These are phyloP conservation scores for Limnephilus marmoratus DNA, from an alignment of 2,888 invertebrate genomes.

Conservation along the genomic window DNA sequence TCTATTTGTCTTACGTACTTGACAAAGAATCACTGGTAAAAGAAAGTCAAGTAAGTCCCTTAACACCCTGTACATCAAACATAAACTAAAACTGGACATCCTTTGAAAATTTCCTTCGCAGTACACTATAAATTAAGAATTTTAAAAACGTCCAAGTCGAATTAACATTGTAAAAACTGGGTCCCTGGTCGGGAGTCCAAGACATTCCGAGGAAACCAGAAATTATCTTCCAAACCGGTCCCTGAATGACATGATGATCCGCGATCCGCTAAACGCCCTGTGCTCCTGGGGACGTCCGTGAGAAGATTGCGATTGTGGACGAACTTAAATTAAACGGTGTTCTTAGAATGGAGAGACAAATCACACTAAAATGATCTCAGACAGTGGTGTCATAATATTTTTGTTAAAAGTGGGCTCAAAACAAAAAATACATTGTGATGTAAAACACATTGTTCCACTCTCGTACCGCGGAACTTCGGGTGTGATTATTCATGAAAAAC, in stretches of 20 bases:
- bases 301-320: background rate
- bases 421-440: too few species aligned
- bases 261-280: background rate
- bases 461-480: too few species aligned
- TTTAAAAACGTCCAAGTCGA: background rate
- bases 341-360: background rate
- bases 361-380: background rate
- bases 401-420: background rate
- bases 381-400: background rate
- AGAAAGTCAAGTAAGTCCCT: too few species aligned
- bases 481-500: too few species aligned
- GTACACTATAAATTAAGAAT: background rate
- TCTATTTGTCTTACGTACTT: too few species aligned
- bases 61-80: background rate
- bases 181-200: background rate
- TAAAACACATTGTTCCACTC: too few species aligned
- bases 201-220: slow-evolving; percentile 3
- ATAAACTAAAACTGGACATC: background rate
- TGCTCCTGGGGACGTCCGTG: background rate
- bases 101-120: background rate
- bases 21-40: too few species aligned
- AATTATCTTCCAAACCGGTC: background rate
- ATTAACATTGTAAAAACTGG: background rate
- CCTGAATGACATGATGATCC: background rate
- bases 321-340: background rate